Evolutionary conservation across 2,888 invertebrate species (phyloP).

Genomic region (Trissolcus brochymenae): DNA sequence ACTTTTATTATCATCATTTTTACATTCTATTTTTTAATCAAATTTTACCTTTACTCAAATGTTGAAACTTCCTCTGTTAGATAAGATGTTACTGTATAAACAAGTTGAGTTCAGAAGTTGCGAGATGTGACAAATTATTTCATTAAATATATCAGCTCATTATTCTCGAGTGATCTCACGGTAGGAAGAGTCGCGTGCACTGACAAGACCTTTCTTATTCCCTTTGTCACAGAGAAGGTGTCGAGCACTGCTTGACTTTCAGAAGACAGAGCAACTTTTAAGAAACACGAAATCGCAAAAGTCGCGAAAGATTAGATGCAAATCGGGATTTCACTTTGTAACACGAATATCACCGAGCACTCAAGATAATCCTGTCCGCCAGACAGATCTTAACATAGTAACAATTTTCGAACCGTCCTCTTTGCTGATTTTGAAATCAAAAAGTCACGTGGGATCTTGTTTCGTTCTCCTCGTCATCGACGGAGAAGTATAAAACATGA

Average conservation of each 20-base stretch:
- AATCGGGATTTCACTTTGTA: conserved; percentile 55
- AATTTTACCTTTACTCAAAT: no score
- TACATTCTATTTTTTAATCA: no score
- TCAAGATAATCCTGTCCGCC: conserved; percentile 37
- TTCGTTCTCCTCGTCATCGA: conserved; percentile 23
- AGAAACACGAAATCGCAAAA: conserved; percentile 51
- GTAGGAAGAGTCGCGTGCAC: conserved; percentile 1
- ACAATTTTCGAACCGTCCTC: neutral
- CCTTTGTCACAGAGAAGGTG: conserved; percentile 35
- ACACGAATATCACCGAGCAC: conserved; percentile 47
- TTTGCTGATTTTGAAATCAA: neutral
- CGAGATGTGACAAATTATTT: conserved; percentile 12
- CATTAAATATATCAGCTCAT: conserved; percentile 43
- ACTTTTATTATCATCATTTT: no score
- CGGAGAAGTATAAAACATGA: neutral
- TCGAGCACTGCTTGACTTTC: conserved; percentile 56
- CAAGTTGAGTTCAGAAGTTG: no score
- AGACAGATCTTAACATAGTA: neutral
- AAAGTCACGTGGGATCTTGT: conserved; percentile 1
- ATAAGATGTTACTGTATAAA: no score
- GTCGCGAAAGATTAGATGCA: conserved; percentile 53
- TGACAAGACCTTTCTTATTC: conserved; percentile 45
- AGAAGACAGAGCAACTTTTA: conserved; percentile 45
- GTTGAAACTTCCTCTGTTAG: no score
- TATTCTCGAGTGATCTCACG: conserved; percentile 43